Conservation (phyloP, 2,888 invertebrate genomes). For the Ectropis crepuscularia region DNA sequence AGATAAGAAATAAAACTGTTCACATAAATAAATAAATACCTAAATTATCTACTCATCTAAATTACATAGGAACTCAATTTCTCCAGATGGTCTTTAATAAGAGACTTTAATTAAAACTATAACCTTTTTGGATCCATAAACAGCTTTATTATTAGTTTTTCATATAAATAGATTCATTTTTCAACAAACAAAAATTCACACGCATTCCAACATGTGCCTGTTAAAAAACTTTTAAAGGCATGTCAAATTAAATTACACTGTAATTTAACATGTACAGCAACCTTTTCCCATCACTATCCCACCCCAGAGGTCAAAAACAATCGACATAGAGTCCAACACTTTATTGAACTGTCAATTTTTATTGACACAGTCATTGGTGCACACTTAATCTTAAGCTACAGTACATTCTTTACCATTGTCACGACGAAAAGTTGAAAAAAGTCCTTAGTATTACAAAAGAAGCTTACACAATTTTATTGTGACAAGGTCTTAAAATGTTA, state of each 20-base stretch:
- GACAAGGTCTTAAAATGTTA: constrained; percentile 7
- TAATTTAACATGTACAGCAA: constrained; percentile 2
- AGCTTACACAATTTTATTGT: not conserved
- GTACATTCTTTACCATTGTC: constrained; percentile 12
- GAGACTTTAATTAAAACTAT: no score
- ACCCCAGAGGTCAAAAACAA: constrained; percentile 34
- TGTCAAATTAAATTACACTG: not conserved
- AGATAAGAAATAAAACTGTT: no score
- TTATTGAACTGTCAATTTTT: constrained; percentile 55
- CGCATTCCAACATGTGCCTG: no score
- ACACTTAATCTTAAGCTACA: constrained; percentile 10
- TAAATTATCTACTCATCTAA: no score
- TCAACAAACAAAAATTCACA: no score
- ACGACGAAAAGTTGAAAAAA: not conserved
- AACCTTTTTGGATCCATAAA: no score
- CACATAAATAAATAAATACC: no score
- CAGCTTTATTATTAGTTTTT: no score
- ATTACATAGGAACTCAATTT: no score
- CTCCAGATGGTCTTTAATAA: no score
- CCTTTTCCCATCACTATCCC: constrained; percentile 35
- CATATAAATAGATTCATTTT: no score
- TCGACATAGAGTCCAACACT: constrained; percentile 44
- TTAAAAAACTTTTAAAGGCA: not conserved
- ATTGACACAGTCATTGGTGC: constrained; percentile 50
- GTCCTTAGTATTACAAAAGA: not conserved